Evolutionary conservation across 2,797 vertebrate species (phyloP).

Genomic region (Artibeus jamaicensis): DNA sequence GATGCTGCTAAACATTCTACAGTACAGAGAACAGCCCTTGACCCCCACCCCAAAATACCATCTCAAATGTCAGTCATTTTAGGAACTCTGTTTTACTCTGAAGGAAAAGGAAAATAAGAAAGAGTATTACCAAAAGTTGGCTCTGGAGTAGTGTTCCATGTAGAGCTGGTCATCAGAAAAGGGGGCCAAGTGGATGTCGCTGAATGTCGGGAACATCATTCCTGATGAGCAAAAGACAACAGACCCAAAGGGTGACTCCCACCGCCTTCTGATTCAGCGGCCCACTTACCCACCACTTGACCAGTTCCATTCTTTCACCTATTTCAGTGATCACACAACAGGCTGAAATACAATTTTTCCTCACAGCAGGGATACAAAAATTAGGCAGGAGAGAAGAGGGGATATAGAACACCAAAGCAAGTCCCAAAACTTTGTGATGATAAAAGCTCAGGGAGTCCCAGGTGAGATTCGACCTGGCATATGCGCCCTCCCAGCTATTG

Average conservation of each 20-base stretch:
- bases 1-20: neutral
- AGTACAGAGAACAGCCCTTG: neutral
- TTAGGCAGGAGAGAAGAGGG: neutral
- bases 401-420: neutral
- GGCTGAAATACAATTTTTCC: neutral
- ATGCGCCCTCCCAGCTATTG: neutral
- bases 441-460: neutral
- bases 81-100: neutral
- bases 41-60: too few species aligned
- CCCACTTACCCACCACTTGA: neutral
- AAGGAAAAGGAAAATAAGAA: neutral
- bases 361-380: slow-evolving; percentile 29
- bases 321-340: neutral
- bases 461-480: neutral
- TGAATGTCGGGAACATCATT: slow-evolving; percentile 87
- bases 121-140: slow-evolving; percentile 86
- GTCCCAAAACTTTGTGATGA: neutral
- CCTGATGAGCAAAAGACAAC: slow-evolving; percentile 79
- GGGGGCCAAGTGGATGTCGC: slow-evolving; percentile 87
- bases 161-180: slow-evolving; percentile 90
- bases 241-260: slow-evolving; percentile 38
- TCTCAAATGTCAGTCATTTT: neutral
- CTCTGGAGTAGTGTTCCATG: slow-evolving; percentile 85
- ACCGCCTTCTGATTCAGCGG: neutral
- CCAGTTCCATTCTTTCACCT: neutral